These are phyloP conservation scores for Choreutis nemorana DNA, from an alignment of 2,888 invertebrate genomes.

Conservation along the genomic window DNA sequence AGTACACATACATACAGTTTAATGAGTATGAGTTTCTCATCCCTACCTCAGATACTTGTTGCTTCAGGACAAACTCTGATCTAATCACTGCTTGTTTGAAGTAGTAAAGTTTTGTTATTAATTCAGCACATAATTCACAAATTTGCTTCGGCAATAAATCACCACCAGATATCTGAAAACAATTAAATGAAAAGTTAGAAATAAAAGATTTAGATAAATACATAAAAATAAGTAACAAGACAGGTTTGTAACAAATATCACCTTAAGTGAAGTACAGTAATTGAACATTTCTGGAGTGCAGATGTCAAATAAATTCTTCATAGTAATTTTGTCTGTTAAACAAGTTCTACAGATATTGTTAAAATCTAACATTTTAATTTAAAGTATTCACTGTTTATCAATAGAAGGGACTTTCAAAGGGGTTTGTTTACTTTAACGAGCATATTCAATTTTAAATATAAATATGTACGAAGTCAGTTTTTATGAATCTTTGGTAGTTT, in stretches of 20 bases:
- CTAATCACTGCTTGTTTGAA: conserved; percentile 53
- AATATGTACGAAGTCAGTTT: no score
- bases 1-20: no score
- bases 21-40: no score
- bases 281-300: conserved; percentile 48
- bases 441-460: no score
- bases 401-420: no score
- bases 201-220: conserved; percentile 1
- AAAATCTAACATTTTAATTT: no score
- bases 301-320: conserved; percentile 44
- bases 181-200: no score
- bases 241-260: no score
- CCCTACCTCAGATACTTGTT: conserved; percentile 31
- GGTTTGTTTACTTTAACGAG: no score
- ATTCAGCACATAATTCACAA: conserved; percentile 48
- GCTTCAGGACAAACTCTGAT: conserved; percentile 45
- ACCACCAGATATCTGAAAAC: conserved; percentile 40
- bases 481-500: no score
- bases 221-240: no score
- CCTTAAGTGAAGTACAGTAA: conserved; percentile 57
- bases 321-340: conserved; percentile 36
- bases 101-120: conserved; percentile 44
- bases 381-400: no score
- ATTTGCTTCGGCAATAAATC: conserved; percentile 46
- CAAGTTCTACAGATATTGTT: conserved; percentile 51